Conservation (phyloP, 2,113 vertebrate genomes). For the Upupa epops region DNA sequence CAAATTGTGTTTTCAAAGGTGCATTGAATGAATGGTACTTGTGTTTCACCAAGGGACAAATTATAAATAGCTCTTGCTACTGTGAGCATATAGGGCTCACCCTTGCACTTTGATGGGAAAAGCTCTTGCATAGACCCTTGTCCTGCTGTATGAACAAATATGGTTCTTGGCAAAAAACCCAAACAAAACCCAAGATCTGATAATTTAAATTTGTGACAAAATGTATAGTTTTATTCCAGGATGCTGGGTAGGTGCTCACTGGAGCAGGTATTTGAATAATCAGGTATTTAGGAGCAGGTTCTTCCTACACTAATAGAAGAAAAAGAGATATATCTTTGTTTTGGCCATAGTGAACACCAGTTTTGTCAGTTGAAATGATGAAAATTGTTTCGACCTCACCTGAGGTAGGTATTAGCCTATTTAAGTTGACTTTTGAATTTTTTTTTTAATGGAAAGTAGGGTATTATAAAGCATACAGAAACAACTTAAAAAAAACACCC, state of each 20-base stretch:
- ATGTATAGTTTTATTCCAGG: background rate
- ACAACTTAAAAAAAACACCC: background rate
- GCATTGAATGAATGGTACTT: background rate
- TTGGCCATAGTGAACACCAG: background rate
- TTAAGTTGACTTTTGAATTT: background rate
- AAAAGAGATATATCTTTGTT: background rate
- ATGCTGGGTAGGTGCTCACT: background rate
- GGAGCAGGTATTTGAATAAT: background rate
- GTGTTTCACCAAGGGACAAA: background rate
- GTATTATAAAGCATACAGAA: background rate
- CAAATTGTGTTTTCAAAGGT: background rate
- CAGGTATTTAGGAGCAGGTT: background rate
- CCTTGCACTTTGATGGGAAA: background rate
- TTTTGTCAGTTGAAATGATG: background rate
- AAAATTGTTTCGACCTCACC: background rate
- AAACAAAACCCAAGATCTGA: background rate
- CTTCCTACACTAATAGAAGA: background rate
- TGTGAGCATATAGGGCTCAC: background rate
- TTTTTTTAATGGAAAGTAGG: background rate
- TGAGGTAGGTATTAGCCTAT: background rate
- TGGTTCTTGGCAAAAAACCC: background rate
- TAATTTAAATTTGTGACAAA: background rate
- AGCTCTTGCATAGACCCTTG: background rate
- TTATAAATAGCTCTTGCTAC: background rate
- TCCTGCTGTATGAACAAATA: background rate